Base-by-base conservation (phyloP, 2,797 vertebrate genomes). In the Sorex maritimensis region DNA sequence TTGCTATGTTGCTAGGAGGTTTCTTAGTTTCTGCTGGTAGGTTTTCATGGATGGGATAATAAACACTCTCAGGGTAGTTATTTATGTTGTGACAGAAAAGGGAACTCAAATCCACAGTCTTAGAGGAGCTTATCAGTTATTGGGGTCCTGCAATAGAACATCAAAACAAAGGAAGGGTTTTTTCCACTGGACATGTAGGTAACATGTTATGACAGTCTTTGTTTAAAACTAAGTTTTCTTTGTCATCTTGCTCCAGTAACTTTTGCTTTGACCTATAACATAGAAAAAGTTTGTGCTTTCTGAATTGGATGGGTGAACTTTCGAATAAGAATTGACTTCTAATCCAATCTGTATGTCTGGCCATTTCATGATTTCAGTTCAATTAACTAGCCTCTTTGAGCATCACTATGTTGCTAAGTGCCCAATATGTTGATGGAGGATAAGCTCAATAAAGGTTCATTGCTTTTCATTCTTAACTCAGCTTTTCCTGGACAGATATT, bases 401-500 rank as follows among this genome's bases (percentile, higher is more conserved):
- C 52, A 81, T 81, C 83, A 87, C 0, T 82, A 52, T 87, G 72
- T 87, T 94, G 28, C 79, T 87, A 82, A 82, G 34, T 87, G 11
- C 24, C 71, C 12, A 74, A 10, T 81, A 90, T 65, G n/a, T 65
- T 95, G 63, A 81, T 87, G 34, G 44, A 65, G 23, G 21, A 65
- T 81, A 17, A 86, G 61, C 17, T 89, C 58, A 86, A 52, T 85
- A 68, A 87, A 83, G 28, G 11, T 86, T 80, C 72, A 13, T 55
- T 86, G 41, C 19, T 49, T 95, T 92, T 94, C 38, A 86, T 93
- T 83, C 58, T 88, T 84, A 92, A 49, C 30, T 81, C 46, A 86
- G 24, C 28, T 89, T 89, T 91, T 86, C 61, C 46, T 73, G 17
- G 49, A 46, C 12, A 88, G 24, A 72, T 72, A 92, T 21, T 88